Evolutionary conservation across 2,888 invertebrate species (phyloP), one percentile per base, ranked within the genome.

Genomic region (Papilio demoleus): DNA sequence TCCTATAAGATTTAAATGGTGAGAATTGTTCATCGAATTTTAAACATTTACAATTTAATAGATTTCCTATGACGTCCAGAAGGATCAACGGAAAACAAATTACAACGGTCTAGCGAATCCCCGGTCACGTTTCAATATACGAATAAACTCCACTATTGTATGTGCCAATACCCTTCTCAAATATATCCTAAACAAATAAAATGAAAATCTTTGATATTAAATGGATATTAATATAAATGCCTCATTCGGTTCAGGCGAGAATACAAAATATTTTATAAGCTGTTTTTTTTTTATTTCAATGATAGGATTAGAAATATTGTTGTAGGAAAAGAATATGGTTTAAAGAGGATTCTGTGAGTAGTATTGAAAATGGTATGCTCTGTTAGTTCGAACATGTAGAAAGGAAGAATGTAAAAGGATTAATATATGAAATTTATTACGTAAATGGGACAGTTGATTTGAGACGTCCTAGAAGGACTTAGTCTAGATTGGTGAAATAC

Each of bases 171-270:
- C 24, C 40, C 38, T 59, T 14, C 22, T 38, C 60, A 60, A 60
- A 40, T 6, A 60, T 38, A 60, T 38, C 60, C 60, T 60, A 60
- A 40, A n/a, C 60, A 40, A 60, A 60, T 60, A 60, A 38, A n/a
- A 24, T n/a, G 40, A 22, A 60, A 24, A 40, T 60, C 31, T 31
- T 40, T 24, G 24, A 60, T 40, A 60, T 36, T 59, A 31, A 56
- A 56, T 31, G 31, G 53, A 56, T 56, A 56, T 27, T 53, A 53
- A 53, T 27, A 53, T 56, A 31, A 50, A 24, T 31, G n/a, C 17
- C 17, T 31, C 31, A 56, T 56, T 56, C 3, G 53, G 31, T 53
- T n/a, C n/a, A n/a, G n/a, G n/a, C 11, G 27, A 27, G 27, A 53
- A 53, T 53, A 53, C 22, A 47, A 22, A 12, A 47, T 12, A 22